Base-by-base conservation (phyloP, 2,113 vertebrate genomes). In the Ceratotherium simum region DNA sequence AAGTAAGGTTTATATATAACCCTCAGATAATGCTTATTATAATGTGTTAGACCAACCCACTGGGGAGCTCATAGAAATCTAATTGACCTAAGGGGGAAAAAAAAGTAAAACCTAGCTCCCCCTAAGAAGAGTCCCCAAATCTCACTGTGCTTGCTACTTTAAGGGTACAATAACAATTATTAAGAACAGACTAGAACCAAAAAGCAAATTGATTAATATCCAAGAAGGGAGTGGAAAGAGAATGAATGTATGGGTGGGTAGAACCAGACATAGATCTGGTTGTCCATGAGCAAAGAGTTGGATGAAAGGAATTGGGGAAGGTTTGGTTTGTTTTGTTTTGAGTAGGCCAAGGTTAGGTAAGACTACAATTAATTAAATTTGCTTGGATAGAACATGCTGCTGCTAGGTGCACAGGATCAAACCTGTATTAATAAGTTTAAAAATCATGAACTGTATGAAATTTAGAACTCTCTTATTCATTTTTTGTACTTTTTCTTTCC, bases 1-100 rank as follows among this genome's bases (percentile, higher is more conserved):
- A 86, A 83, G 70, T 33, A 67, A 86, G 46, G 70, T 97, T 97
- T 96, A 97, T 97, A 42, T 86, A 67, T 70, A 97, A 95, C 82
- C 69, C 16, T 36, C 72, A n/a, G 92, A 75, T 97, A 72, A 80
- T 83, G 42, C 36, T 97, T 81, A 67, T 95, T 92, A 65, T 29
- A 58, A 94, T 96, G 39, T 27, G 23, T 88, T 92, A 82, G 75
- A 81, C 39, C 39, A 95, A 42, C 18, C 31, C 69, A 46, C 39
- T 6, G 33, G 82, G 75, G 78, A 78, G 5, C 56, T 87, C 81
- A 39, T 12, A 90, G 73, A 81, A 95, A 83, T 94, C 46, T 92
- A 83, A 90, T 70, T 95, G 95, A 75, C 60, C 51, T 54, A 39
- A 27, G 58, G 25, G 21, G 29, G 8, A 2, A 6, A 10, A 29